These are phyloP conservation scores for Drosophila kurseongensis DNA, from an alignment of 1,140 invertebrate genomes.

Conservation along the genomic window DNA sequence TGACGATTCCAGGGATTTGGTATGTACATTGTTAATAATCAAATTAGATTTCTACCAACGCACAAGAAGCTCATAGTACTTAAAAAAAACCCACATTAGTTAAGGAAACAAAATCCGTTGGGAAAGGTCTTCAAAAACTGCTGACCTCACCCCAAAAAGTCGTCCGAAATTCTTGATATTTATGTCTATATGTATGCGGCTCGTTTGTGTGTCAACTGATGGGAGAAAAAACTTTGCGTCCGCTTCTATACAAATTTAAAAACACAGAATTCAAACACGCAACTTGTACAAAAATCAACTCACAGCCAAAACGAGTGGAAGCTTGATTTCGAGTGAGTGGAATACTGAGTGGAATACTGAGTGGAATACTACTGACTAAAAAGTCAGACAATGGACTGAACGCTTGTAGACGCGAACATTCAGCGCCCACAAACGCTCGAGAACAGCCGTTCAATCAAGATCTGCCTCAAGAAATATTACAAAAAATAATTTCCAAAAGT, in stretches of 20 bases:
- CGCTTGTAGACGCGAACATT: constrained; percentile 15
- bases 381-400: constrained; percentile 5
- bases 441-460: constrained; percentile 42
- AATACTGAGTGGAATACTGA: constrained; percentile 20
- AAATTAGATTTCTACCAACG: neutral
- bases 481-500: neutral
- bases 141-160: constrained; percentile 75
- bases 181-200: constrained; percentile 33
- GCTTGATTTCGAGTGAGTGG: constrained; percentile 23
- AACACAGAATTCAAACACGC: constrained; percentile 47
- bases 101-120: neutral
- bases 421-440: constrained; percentile 25
- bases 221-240: constrained; percentile 46
- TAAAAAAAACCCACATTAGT: neutral
- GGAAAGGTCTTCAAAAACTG: constrained; percentile 10
- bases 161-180: constrained; percentile 37
- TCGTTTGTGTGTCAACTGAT: constrained; percentile 43
- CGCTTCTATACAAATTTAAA: constrained; percentile 48
- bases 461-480: constrained; percentile 12
- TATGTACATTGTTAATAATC: too few species aligned
- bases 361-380: constrained; percentile 6
- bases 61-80: constrained; percentile 6
- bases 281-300: constrained; percentile 21
- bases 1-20: neutral
- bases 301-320: constrained; percentile 17